Conservation (phyloP, 2,888 invertebrate genomes). For the Drosophila kokeensis region DNA sequence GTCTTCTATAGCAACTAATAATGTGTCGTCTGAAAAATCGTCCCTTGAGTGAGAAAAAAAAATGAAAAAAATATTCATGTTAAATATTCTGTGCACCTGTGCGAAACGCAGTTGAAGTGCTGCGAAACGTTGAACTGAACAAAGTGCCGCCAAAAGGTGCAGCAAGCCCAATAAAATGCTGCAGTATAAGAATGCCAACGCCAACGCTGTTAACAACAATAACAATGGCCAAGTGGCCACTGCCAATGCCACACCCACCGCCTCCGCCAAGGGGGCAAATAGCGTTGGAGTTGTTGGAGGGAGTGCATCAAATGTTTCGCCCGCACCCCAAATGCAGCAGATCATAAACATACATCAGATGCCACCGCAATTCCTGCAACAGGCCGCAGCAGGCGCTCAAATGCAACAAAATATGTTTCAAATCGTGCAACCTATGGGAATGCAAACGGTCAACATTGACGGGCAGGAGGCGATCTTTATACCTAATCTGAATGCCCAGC, state of each 20-base stretch:
- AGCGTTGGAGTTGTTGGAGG: conserved; percentile 41
- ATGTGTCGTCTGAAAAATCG: conserved; percentile 29
- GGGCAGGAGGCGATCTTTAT: conserved; percentile 97
- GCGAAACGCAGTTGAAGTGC: conserved; percentile 19
- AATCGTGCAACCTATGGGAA: conserved; percentile 88
- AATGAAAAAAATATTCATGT: conserved; percentile 38
- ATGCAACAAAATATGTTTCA: conserved; percentile 84
- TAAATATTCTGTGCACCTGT: conserved; percentile 27
- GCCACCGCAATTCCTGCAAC: conserved; percentile 75
- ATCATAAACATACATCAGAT: conserved; percentile 82
- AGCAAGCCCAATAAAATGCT: conserved; percentile 60
- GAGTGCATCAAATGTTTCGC: conserved; percentile 38
- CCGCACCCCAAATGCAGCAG: conserved; percentile 75
- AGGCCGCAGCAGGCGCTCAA: conserved; percentile 39
- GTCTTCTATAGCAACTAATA: conserved; percentile 19
- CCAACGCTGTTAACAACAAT: conserved; percentile 46
- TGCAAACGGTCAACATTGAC: conserved; percentile 96
- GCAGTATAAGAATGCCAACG: conserved; percentile 76
- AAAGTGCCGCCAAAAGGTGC: conserved; percentile 5
- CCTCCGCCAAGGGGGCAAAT: conserved; percentile 63
- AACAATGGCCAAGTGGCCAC: conserved; percentile 41
- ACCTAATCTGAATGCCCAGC: conserved; percentile 89
- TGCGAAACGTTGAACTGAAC: conserved; percentile 5
- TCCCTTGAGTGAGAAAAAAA: conserved; percentile 38
- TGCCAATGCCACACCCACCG: conserved; percentile 48